A percentile compares a stretch with the other conserved stretches of the same genome.
phyloP scores from a whole-genome alignment of 2,797 vertebrate genomes.

The Pangasius krempfi region DNA sequence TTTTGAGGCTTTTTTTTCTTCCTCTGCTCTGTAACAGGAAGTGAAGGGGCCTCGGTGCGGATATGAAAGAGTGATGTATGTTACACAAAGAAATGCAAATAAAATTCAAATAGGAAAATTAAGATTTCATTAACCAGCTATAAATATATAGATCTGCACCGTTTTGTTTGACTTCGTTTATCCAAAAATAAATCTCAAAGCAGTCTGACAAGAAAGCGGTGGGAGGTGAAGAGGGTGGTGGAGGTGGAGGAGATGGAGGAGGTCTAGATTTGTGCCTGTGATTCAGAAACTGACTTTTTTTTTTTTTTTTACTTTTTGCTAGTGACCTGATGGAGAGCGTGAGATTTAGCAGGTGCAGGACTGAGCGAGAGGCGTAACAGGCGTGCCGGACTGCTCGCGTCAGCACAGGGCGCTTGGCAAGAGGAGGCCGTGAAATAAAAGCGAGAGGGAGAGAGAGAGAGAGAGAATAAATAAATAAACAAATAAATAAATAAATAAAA shows the following conservation, averaged over 20 bases:
- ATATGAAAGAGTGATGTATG: rapidly evolving
- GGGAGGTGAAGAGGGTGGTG: background rate
- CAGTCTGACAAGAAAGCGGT: background rate
- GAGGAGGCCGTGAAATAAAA: constrained; percentile 60
- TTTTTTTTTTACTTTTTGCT: background rate
- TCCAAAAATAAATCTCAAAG: background rate
- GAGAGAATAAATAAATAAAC: constrained; percentile 49
- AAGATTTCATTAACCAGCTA: too few species aligned
- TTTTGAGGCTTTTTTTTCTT: background rate
- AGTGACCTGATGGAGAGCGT: background rate
- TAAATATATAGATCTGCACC: background rate
- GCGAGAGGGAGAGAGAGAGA: constrained; percentile 40
- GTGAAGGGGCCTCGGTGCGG: background rate
- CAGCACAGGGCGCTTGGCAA: constrained; percentile 79
- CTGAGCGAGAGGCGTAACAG: constrained; percentile 79
- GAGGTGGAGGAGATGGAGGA: background rate
- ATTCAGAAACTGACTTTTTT: background rate
- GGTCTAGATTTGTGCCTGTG: background rate
- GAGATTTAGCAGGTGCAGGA: constrained; percentile 79
- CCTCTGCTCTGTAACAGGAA: background rate
- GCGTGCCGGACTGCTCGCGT: constrained; percentile 80
- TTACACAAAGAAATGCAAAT: background rate
- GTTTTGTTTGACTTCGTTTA: background rate
- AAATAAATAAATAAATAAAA: constrained; percentile 55
- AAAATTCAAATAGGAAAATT: background rate